Percentiles rank a stretch among this genome's conserved stretches.
phyloP scores from a whole-genome alignment of 1,140 invertebrate species.

The Trinorchestia longiramus region DNA sequence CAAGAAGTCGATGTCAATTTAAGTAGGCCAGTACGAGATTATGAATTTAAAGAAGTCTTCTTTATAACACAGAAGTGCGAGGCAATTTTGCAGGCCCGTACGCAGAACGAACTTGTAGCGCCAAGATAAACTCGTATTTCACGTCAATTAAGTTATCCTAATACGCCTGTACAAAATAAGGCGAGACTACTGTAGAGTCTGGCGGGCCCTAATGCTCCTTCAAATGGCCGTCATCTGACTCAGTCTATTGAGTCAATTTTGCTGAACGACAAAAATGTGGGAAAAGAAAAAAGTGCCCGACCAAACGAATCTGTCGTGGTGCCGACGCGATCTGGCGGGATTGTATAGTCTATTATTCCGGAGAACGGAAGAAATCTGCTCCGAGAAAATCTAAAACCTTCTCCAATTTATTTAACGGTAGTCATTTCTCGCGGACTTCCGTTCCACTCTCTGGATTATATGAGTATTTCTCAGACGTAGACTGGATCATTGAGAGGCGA shows the following conservation, averaged over 20 bases:
- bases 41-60: background rate
- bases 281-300: background rate
- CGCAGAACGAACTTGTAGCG: background rate
- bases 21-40: background rate
- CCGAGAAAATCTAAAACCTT: constrained; percentile 47
- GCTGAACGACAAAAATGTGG: background rate
- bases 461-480: background rate
- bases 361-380: constrained; percentile 50
- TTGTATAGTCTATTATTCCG: constrained; percentile 43
- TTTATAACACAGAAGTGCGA: background rate
- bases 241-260: constrained; percentile 36
- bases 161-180: background rate
- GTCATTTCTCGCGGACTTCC: constrained; percentile 49
- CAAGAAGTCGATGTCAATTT: background rate
- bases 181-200: background rate
- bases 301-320: constrained; percentile 29
- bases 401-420: constrained; percentile 49
- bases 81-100: background rate
- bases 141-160: background rate
- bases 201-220: background rate
- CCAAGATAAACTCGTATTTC: background rate
- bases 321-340: background rate
- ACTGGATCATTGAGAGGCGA: background rate
- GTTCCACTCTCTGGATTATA: constrained; percentile 38
- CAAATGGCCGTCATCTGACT: constrained; percentile 6